Conservation (phyloP, 2,113 vertebrate species). For the Typhlomys cinereus region DNA sequence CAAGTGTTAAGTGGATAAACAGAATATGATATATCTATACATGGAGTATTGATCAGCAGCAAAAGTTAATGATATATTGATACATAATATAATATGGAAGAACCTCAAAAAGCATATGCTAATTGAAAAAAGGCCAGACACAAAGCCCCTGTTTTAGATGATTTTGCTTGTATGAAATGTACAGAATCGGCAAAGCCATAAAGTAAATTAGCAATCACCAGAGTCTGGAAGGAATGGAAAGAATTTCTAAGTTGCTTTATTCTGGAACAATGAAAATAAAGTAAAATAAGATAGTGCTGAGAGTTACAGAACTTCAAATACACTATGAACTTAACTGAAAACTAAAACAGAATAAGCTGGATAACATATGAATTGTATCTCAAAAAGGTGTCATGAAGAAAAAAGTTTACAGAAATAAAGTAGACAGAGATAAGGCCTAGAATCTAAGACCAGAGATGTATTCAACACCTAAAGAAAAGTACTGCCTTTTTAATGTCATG, state of each 20-base stretch:
- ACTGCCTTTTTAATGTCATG: not conserved
- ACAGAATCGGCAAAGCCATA: not conserved
- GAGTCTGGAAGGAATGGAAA: not conserved
- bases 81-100: not conserved
- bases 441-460: not conserved
- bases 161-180: not conserved
- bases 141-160: not conserved
- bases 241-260: not conserved
- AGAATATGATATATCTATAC: not conserved
- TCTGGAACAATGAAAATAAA: not conserved
- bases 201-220: not conserved
- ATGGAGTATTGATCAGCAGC: not conserved
- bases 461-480: conserved; percentile 2
- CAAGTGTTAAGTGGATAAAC: not conserved
- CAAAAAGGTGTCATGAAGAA: not conserved
- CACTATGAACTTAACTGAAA: not conserved
- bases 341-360: not conserved
- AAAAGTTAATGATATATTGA: not conserved
- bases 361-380: not conserved
- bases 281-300: not conserved
- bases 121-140: not conserved
- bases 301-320: not conserved
- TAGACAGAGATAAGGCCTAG: not conserved
- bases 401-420: not conserved
- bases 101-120: not conserved